Percentiles rank a stretch among this genome's conserved stretches.
Conservation (phyloP, 2,888 invertebrate genomes). For the Ditula angustiorana region DNA sequence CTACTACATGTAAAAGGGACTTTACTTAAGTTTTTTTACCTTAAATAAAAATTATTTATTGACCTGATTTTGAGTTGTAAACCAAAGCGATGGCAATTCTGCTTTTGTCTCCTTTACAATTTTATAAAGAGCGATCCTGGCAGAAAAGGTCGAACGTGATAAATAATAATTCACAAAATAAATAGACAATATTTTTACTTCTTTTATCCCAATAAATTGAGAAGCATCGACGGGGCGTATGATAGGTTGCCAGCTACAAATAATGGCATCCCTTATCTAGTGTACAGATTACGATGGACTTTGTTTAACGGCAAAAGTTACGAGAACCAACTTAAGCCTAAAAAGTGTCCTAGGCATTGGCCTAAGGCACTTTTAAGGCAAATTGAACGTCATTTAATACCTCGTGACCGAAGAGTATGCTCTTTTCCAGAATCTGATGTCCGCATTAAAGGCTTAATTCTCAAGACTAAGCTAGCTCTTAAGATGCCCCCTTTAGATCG, state of each 20-base stretch:
- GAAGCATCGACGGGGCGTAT: constrained; percentile 21
- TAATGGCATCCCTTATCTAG: constrained; percentile 12
- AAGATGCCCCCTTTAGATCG: neutral
- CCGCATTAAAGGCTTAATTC: neutral
- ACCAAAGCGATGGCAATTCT: no score
- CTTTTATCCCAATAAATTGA: constrained; percentile 7
- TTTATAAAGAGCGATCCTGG: no score
- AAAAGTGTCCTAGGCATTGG: no score
- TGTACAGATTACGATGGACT: constrained; percentile 9
- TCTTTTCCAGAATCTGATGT: neutral
- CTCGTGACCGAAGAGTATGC: neutral
- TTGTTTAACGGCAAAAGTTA: constrained; percentile 7
- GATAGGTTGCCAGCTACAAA: constrained; percentile 9
- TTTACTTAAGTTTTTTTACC: no score
- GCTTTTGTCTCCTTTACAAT: no score
- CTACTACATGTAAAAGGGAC: no score
- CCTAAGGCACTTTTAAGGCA: neutral
- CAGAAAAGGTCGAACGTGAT: neutral
- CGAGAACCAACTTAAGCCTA: neutral
- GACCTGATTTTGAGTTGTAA: no score
- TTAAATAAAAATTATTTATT: no score
- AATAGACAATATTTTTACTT: constrained; percentile 8
- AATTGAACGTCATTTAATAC: neutral
- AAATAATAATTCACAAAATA: neutral
- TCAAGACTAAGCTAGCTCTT: neutral